Percentiles rank a stretch among this genome's conserved stretches.
Evolutionary conservation across 2,888 invertebrate genomes (phyloP).

Genomic region (Sturmia bella): DNA sequence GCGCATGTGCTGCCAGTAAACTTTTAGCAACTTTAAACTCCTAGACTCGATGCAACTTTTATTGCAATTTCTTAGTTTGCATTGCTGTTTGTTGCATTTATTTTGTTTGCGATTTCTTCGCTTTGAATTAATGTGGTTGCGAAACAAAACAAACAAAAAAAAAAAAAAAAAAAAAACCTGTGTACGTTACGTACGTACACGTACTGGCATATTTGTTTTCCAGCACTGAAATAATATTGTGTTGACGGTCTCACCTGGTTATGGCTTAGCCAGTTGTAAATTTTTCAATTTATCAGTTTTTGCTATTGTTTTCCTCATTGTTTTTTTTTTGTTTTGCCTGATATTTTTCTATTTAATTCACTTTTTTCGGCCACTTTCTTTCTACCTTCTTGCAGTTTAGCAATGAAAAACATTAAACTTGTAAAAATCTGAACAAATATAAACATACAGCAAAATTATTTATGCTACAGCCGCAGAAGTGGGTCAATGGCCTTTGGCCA

Average conservation of each 20-base stretch:
- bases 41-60: slow-evolving; percentile 25
- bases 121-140: slow-evolving; percentile 10
- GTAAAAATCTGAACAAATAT: slow-evolving; percentile 49
- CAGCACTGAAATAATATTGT: slow-evolving; percentile 49
- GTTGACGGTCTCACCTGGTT: slow-evolving; percentile 66
- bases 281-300: slow-evolving; percentile 66
- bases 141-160: too few relatives aligned
- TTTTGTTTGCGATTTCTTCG: slow-evolving; percentile 36
- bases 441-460: slow-evolving; percentile 10
- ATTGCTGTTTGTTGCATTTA: slow-evolving; percentile 31
- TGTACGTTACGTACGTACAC: background rate
- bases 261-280: slow-evolving; percentile 63
- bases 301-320: background rate
- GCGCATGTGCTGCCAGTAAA: slow-evolving; percentile 37
- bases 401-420: slow-evolving; percentile 14
- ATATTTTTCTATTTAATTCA: slow-evolving; percentile 58
- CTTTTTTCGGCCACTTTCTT: slow-evolving; percentile 63
- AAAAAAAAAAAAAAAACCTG: too few relatives aligned
- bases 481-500: slow-evolving; percentile 73
- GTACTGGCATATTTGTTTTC: slow-evolving; percentile 36
- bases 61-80: slow-evolving; percentile 19
- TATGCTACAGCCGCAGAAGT: slow-evolving; percentile 61
- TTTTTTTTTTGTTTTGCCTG: slow-evolving; percentile 18
- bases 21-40: slow-evolving; percentile 37
- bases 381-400: slow-evolving; percentile 58